phyloP scores from a whole-genome alignment of 2,888 invertebrate species.

The Oligia latruncula region DNA sequence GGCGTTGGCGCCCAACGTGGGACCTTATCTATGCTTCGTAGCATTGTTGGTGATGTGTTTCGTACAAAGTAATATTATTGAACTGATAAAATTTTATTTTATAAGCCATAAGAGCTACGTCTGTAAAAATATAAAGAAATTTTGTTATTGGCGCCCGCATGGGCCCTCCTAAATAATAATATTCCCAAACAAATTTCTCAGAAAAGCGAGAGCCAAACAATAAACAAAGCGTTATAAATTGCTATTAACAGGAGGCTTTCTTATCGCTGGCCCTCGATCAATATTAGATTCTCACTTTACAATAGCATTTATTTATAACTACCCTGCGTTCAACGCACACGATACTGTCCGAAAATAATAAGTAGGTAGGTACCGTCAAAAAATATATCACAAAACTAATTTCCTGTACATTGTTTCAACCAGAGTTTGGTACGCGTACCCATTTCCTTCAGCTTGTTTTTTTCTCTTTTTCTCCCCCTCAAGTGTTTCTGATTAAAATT shows the following conservation, averaged over 20 bases:
- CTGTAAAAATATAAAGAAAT: background rate
- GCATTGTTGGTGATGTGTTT: conserved; percentile 23
- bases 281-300: conserved; percentile 27
- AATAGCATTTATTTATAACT: conserved; percentile 22
- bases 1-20: conserved; percentile 67
- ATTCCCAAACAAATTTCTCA: conserved; percentile 13
- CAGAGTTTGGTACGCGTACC: conserved; percentile 56
- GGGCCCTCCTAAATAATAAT: conserved; percentile 17
- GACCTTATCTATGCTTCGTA: conserved; percentile 30
- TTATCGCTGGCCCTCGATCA: conserved; percentile 25
- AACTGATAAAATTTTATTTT: background rate
- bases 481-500: conserved; percentile 84
- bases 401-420: conserved; percentile 59
- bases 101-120: background rate
- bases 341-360: conserved; percentile 25
- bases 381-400: conserved; percentile 55
- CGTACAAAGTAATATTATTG: background rate
- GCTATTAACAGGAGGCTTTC: conserved; percentile 15
- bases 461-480: conserved; percentile 71
- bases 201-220: conserved; percentile 6
- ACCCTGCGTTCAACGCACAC: background rate
- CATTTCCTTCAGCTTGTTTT: conserved; percentile 71
- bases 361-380: conserved; percentile 10
- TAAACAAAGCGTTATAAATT: conserved; percentile 39
- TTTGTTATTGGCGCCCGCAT: conserved; percentile 33